A percentile compares a stretch with the other conserved stretches of the same genome.
Evolutionary conservation across 1,140 invertebrate species (phyloP).

Genomic region (Heliconius hewitsoni): DNA sequence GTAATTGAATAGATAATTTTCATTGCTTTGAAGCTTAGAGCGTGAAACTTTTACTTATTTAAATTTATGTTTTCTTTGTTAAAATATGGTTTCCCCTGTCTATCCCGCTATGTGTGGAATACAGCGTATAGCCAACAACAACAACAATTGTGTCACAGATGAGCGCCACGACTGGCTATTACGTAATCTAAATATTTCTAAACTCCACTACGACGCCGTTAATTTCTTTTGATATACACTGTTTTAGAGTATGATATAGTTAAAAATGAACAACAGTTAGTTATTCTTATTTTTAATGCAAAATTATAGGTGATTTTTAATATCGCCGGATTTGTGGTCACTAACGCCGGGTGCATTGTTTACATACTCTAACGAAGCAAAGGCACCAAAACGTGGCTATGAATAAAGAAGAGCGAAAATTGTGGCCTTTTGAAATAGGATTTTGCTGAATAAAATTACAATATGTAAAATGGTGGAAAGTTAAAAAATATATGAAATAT

Average conservation of each 20-base stretch:
- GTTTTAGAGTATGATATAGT: not conserved
- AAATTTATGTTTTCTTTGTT: no score
- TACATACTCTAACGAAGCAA: conserved; percentile 30
- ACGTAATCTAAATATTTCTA: no score
- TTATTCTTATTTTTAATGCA: not conserved
- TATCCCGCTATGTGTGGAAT: no score
- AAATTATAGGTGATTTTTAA: not conserved
- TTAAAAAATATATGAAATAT: not conserved
- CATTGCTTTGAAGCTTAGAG: not conserved
- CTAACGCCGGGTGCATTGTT: conserved; percentile 19
- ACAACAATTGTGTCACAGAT: no score
- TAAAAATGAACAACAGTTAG: not conserved
- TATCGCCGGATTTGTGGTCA: conserved; percentile 16
- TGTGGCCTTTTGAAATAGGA: not conserved
- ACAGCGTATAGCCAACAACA: no score
- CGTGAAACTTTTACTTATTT: no score
- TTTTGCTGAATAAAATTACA: not conserved
- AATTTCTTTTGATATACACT: no score
- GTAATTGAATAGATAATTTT: not conserved
- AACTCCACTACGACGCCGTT: not conserved
- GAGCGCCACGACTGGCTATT: no score
- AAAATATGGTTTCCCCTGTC: no score
- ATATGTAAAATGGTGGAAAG: not conserved
- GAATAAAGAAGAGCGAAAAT: conserved; percentile 3
- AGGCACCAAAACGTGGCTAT: conserved; percentile 16